These are phyloP conservation scores for Temnopleurus reevesii DNA, from an alignment of 53 echinoderm and acorn worm species.

Conservation along the genomic window DNA sequence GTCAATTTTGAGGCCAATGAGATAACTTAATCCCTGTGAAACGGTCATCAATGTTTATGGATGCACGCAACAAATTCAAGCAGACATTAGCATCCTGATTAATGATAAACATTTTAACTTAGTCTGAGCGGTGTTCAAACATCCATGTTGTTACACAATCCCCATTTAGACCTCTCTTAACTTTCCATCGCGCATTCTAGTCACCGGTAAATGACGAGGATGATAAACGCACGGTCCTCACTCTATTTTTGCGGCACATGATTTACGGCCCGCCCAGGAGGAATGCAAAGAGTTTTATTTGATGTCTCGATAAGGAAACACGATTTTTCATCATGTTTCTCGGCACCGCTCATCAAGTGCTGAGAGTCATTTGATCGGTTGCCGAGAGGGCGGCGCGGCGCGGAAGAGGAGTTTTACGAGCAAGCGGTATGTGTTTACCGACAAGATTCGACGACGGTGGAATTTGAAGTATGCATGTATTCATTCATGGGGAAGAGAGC, in stretches of 20 bases:
- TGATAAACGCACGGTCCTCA: neutral
- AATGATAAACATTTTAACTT: no score
- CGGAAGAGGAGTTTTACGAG: constrained; percentile 10
- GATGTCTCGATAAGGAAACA: constrained; percentile 53
- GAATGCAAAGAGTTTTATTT: constrained; percentile 42
- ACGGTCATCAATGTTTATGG: no score
- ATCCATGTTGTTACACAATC: neutral
- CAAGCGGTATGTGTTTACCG: constrained; percentile 39
- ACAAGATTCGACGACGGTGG: neutral
- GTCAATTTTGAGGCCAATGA: no score
- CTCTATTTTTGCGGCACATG: constrained; percentile 7
- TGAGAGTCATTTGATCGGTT: constrained; percentile 24
- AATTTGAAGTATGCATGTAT: neutral
- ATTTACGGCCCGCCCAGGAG: constrained; percentile 28
- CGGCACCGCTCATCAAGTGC: constrained; percentile 7
- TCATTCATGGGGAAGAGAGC: neutral
- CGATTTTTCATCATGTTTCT: constrained; percentile 38
- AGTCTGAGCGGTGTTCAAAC: no score
- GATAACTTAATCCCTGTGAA: no score
- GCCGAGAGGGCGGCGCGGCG: neutral
- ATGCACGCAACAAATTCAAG: no score
- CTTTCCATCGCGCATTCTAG: neutral
- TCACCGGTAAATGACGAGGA: neutral
- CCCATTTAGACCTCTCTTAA: neutral
- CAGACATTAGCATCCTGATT: no score